phyloP scores from a whole-genome alignment of 2,797 vertebrate genomes.

The Molossus alvarezi region DNA sequence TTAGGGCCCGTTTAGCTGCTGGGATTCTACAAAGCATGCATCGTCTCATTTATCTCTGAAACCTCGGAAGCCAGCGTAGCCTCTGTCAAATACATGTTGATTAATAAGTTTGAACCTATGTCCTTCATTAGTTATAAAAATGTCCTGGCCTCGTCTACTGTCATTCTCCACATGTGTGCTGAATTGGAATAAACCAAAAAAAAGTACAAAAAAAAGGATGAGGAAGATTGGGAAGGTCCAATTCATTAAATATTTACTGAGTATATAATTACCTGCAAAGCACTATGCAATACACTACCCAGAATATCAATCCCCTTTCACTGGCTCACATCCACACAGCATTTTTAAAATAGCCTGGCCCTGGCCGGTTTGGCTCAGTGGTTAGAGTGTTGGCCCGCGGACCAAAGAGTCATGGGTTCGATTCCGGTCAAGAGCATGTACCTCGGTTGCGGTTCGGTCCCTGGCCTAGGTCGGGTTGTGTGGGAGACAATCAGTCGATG shows the following conservation, averaged over 20 bases:
- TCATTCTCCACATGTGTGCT: background rate
- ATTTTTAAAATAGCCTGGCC: background rate
- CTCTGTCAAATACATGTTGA: background rate
- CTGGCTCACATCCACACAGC: background rate
- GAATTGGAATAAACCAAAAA: conserved; percentile 20
- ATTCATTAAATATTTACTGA: conserved; percentile 20
- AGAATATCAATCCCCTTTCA: background rate
- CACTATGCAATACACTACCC: background rate
- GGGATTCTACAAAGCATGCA: background rate
- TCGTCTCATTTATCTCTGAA: background rate
- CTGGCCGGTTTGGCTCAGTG: too few species aligned
- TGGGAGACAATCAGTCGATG: too few species aligned
- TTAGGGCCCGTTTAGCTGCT: background rate
- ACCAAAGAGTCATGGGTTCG: too few species aligned
- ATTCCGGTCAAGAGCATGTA: too few species aligned
- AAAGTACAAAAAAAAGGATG: background rate
- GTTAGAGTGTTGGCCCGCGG: too few species aligned
- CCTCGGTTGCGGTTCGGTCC: too few species aligned
- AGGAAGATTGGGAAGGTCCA: background rate
- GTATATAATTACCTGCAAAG: background rate
- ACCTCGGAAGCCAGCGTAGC: background rate
- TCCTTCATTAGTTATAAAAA: background rate
- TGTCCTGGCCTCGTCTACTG: background rate
- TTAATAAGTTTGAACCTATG: background rate
- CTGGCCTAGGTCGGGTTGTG: too few species aligned